Percentiles rank a stretch among this genome's conserved stretches.
Evolutionary conservation across 2,888 invertebrate species (phyloP).

Genomic region (Syritta pipiens): DNA sequence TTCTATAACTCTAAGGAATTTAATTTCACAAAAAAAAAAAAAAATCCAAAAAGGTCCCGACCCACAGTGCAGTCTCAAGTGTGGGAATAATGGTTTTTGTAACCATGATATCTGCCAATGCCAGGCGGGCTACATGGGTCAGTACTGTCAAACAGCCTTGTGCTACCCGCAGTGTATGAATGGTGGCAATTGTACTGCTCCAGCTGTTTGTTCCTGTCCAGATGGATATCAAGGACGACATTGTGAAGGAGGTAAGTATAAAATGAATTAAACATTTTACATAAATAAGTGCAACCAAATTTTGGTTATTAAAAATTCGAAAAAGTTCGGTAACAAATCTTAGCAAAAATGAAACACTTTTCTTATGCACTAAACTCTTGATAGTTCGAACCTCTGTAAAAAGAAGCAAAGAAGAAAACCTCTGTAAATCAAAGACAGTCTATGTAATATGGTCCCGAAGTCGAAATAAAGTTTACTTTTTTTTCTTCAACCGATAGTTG

Average conservation of each 20-base stretch:
- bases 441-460: no score
- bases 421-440: no score
- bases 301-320: not conserved
- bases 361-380: no score
- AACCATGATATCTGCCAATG: slow-evolving; percentile 92
- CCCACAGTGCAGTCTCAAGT: slow-evolving; percentile 93
- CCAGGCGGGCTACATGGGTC: slow-evolving; percentile 94
- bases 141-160: slow-evolving; percentile 91
- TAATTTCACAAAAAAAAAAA: slow-evolving; percentile 4
- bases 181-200: slow-evolving; percentile 94
- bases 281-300: slow-evolving; percentile 5
- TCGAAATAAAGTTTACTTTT: no score
- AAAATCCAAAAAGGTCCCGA: slow-evolving; percentile 84
- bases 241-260: slow-evolving; percentile 90
- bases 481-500: no score
- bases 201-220: slow-evolving; percentile 92
- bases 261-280: not conserved
- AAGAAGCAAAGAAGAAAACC: no score
- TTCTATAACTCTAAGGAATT: not conserved
- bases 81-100: slow-evolving; percentile 91
- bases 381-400: no score
- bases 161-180: slow-evolving; percentile 96
- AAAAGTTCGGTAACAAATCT: not conserved
- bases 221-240: slow-evolving; percentile 94
- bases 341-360: no score